Evolutionary conservation across 1,140 invertebrate genomes (phyloP), one percentile per base, ranked within the genome.

Genomic region (Melitaea cinxia): DNA sequence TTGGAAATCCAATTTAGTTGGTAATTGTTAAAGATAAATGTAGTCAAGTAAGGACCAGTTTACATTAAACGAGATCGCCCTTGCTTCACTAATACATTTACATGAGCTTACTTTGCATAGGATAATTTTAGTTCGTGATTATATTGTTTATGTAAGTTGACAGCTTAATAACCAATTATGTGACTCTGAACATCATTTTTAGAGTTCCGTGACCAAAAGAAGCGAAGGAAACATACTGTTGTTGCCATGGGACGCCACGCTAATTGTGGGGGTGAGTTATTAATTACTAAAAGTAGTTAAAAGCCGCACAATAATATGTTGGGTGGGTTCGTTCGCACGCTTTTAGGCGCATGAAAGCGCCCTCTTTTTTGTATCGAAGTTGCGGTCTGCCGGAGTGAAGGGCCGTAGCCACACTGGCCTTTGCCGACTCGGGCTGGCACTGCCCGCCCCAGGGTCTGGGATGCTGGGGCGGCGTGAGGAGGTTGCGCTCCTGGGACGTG

Each of bases 1-100:
- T 60, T 66, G 50, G 21, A 47, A 60, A 58, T 60, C 50, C 50
- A 55, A 66, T 60, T 55, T 60, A 28, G 56, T 54, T 15, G 26
- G 50, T 60, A 60, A 66, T 60, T 55, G 52, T 61, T 61, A 55
- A 55, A 28, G 26, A 45, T 45, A 37, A 62, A 39, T 55, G 42
- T 19, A 52, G 33, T 23, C 28, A n/a, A 49, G 19, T 56, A 39
- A 23, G 37, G 37, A 55, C 52, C 52, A 55, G 52, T 63, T 55
- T 63, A 26, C 39, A 55, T 47, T 21, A 62, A 55, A 56, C 53
- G 30, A 47, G 39, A 56, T 64, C 50, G 50, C 50, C 52, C 37
- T 62, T 47, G 60, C 42, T 30, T 35, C 19, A 49, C 56, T 56
- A 55, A 64, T 56, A 50, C 61, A 64, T 64, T 55, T 39, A 7